phyloP scores from a whole-genome alignment of 1,140 invertebrate species.

The Drosophila erecta region DNA sequence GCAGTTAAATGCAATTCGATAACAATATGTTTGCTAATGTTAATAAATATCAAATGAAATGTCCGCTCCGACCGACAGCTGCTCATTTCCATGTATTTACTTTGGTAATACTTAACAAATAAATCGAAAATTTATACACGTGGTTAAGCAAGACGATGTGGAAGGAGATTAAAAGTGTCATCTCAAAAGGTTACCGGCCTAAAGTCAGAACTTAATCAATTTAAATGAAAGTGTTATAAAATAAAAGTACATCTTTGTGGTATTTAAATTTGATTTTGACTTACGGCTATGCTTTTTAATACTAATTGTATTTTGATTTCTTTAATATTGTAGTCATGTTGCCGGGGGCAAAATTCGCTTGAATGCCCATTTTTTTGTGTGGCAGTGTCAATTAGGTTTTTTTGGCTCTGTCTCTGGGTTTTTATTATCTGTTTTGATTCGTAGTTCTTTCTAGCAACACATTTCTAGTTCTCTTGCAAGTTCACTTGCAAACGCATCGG shows the following conservation, averaged over 20 bases:
- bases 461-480: constrained; percentile 10
- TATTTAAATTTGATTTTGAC: constrained; percentile 23
- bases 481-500: constrained; percentile 15
- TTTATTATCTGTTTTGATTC: constrained; percentile 53
- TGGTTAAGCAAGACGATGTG: constrained; percentile 15
- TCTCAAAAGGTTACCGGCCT: constrained; percentile 3
- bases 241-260: constrained; percentile 16
- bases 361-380: constrained; percentile 10
- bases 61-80: constrained; percentile 15
- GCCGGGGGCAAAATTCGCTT: constrained; percentile 41
- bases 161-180: not conserved
- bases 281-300: constrained; percentile 32
- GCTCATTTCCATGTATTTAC: constrained; percentile 40
- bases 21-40: constrained; percentile 80
- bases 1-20: constrained; percentile 75
- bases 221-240: constrained; percentile 17
- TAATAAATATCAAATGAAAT: constrained; percentile 77
- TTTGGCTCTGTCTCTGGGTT: constrained; percentile 24
- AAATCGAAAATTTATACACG: constrained; percentile 63
- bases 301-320: constrained; percentile 30
- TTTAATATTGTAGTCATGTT: constrained; percentile 44
- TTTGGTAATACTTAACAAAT: constrained; percentile 53
- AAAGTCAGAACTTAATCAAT: constrained; percentile 12
- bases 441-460: constrained; percentile 19
- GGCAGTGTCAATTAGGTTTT: constrained; percentile 34